These are phyloP conservation scores for Nymphicus hollandicus DNA, from an alignment of 2,113 vertebrate species.

Conservation along the genomic window DNA sequence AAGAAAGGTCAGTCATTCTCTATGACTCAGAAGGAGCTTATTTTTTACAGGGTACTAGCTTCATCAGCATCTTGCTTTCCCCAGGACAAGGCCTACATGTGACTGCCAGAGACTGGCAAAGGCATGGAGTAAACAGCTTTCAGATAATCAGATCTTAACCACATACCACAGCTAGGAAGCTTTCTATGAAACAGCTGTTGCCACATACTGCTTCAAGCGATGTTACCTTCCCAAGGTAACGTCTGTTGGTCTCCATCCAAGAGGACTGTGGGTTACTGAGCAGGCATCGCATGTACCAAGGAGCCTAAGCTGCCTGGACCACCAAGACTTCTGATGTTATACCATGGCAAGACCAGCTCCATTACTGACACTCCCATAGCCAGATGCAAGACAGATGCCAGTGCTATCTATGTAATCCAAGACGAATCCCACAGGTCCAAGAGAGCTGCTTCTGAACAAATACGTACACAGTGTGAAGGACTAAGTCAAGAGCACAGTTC, in stretches of 20 bases:
- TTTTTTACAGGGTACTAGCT: not conserved
- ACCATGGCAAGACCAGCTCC: not conserved
- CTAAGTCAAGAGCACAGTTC: not conserved
- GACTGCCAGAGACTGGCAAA: not conserved
- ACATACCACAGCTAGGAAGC: not conserved
- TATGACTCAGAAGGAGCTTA: not conserved
- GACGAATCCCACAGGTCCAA: not conserved
- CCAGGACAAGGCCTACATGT: not conserved
- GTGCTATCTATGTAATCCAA: not conserved
- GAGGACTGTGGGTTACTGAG: not conserved
- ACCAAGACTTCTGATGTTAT: not conserved
- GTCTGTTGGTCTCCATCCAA: not conserved
- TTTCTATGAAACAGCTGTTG: not conserved
- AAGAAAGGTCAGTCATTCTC: not conserved
- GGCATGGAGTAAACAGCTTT: not conserved
- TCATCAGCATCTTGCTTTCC: not conserved
- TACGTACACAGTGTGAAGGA: fast-evolving
- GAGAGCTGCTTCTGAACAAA: not conserved
- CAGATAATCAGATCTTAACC: not conserved
- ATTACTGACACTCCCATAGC: not conserved
- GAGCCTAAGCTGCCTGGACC: not conserved
- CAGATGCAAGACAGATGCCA: not conserved
- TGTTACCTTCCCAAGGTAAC: not conserved
- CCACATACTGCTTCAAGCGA: not conserved
- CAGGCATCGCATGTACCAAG: fast-evolving